Percentiles rank a stretch among this genome's conserved stretches.
Conservation (phyloP, 2,797 vertebrate species). For the Sebastes umbrosus region DNA sequence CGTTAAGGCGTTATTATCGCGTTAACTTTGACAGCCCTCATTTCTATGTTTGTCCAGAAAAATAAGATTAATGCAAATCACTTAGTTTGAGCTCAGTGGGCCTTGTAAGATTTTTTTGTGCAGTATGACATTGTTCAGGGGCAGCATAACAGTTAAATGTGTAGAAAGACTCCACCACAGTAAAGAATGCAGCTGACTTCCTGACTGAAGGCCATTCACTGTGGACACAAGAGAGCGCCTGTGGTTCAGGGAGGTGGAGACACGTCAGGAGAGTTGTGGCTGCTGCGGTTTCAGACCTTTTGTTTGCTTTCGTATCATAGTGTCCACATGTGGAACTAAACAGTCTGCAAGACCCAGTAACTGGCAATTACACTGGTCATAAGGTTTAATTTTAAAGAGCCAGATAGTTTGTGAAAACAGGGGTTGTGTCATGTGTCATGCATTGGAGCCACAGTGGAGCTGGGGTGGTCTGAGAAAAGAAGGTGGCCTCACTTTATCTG, state of each 20-base stretch:
- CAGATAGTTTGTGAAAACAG: constrained; percentile 14
- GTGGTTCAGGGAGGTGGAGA: constrained; percentile 7
- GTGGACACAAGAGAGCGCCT: constrained; percentile 1
- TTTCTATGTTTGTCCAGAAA: neutral
- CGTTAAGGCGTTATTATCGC: too few species aligned
- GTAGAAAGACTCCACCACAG: constrained; percentile 16
- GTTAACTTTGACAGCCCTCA: neutral
- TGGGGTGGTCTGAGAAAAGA: constrained; percentile 6
- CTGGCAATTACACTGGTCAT: neutral
- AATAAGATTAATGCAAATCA: neutral
- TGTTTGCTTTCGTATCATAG: constrained; percentile 43
- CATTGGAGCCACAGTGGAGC: neutral
- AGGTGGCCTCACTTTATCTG: constrained; percentile 19
- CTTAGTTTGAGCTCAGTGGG: neutral
- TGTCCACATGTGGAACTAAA: constrained; percentile 23
- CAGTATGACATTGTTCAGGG: neutral
- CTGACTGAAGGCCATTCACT: constrained; percentile 23
- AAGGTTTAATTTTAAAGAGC: constrained; percentile 32
- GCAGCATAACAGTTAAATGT: constrained; percentile 6
- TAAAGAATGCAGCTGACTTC: constrained; percentile 29
- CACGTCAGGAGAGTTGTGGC: constrained; percentile 13
- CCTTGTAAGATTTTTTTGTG: neutral
- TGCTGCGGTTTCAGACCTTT: constrained; percentile 36
- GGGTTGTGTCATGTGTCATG: neutral
- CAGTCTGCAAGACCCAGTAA: constrained; percentile 4